A percentile compares a stretch with the other conserved stretches of the same genome.
phyloP scores from a whole-genome alignment of 2,797 vertebrate genomes.

The Sebastes nivosus region DNA sequence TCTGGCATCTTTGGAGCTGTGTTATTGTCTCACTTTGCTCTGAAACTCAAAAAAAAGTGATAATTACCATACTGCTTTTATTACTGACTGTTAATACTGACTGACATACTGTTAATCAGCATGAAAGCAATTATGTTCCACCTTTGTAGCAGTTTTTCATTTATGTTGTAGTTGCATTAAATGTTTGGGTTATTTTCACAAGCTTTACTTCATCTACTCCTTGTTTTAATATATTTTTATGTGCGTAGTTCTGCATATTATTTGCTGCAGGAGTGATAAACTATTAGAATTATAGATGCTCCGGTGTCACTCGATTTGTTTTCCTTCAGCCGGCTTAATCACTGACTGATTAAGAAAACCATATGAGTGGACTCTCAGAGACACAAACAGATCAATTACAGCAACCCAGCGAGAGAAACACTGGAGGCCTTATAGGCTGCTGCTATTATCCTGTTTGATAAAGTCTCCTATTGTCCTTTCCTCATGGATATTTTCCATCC shows the following conservation, averaged over 20 bases:
- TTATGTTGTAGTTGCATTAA: not conserved
- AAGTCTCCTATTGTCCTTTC: slow-evolving; percentile 38
- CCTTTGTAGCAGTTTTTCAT: not conserved
- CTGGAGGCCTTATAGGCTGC: slow-evolving; percentile 1
- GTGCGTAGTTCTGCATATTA: not conserved
- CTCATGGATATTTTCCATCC: slow-evolving; percentile 36
- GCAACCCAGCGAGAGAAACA: slow-evolving; percentile 15
- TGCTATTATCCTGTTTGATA: slow-evolving; percentile 25
- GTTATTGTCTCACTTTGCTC: not conserved
- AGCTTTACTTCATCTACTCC: not conserved
- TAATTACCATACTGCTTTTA: not conserved
- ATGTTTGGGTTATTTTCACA: not conserved
- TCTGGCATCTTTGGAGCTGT: not conserved
- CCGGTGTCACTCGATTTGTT: slow-evolving; percentile 20
- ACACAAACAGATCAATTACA: slow-evolving; percentile 62
- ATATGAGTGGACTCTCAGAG: slow-evolving; percentile 44
- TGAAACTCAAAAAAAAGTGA: not conserved
- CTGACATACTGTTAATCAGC: not conserved
- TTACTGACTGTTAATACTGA: not conserved
- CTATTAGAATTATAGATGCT: not conserved
- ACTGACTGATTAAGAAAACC: slow-evolving; percentile 57
- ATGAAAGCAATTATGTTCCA: not conserved
- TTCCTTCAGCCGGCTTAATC: slow-evolving; percentile 32
- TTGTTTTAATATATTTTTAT: not conserved
- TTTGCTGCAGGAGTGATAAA: not conserved